These are phyloP conservation scores for Cassiopea andromeda DNA, from an alignment of 30 jellyfish, hydroid and myxozoan genomes.

Conservation along the genomic window DNA sequence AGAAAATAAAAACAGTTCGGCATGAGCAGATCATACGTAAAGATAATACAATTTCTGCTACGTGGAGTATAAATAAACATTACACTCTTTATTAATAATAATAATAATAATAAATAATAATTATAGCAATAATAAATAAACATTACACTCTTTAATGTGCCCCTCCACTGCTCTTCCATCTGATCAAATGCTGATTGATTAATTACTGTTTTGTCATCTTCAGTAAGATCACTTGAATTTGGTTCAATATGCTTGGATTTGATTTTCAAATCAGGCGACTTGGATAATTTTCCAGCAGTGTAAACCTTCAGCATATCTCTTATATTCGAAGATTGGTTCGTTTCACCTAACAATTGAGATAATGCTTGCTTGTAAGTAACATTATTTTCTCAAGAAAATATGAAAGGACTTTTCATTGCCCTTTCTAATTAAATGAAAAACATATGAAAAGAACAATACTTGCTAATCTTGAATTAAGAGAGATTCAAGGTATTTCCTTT, in stretches of 20 bases:
- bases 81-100: neutral
- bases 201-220: neutral
- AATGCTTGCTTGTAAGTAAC: too few species aligned
- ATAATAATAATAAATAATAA: neutral
- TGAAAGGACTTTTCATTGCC: too few species aligned
- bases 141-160: constrained; percentile 62
- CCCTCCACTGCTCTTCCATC: constrained; percentile 65
- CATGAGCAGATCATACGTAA: too few species aligned
- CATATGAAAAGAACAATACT: too few species aligned
- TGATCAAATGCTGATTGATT: constrained; percentile 39
- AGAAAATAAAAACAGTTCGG: too few species aligned
- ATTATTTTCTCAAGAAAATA: too few species aligned
- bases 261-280: constrained; percentile 9
- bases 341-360: constrained; percentile 9
- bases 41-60: too few species aligned
- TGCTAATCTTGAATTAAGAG: too few species aligned
- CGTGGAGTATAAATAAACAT: too few species aligned
- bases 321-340: constrained; percentile 44
- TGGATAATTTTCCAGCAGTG: constrained; percentile 61
- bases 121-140: neutral
- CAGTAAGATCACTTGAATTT: neutral
- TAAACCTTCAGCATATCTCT: constrained; percentile 54
- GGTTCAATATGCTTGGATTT: neutral
- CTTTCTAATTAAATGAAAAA: too few species aligned
- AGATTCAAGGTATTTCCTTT: too few species aligned